Percentiles rank a stretch among this genome's conserved stretches.
Evolutionary conservation across 2,888 invertebrate species (phyloP).

Genomic region (Dastarcus helophoroides): DNA sequence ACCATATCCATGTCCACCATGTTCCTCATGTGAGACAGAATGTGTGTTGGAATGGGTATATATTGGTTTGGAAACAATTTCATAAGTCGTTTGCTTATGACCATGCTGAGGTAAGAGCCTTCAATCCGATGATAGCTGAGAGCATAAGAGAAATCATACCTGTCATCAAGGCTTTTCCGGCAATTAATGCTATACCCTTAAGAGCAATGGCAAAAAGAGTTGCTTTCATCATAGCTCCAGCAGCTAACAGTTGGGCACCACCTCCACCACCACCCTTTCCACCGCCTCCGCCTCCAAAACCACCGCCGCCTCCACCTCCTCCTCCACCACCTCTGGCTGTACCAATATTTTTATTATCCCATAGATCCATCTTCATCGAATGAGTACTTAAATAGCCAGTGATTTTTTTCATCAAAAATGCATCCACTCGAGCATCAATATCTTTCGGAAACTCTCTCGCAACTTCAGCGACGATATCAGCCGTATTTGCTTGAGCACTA

Average conservation of each 20-base stretch:
- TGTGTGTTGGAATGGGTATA: conserved; percentile 57
- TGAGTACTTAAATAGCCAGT: conserved; percentile 58
- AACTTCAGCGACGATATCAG: conserved; percentile 58
- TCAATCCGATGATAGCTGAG: conserved; percentile 61
- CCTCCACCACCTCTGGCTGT: conserved; percentile 10
- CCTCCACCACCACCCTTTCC: conserved; percentile 44
- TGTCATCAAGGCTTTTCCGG: conserved; percentile 74
- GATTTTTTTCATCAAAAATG: conserved; percentile 55
- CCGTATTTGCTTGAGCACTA: conserved; percentile 38
- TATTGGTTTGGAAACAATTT: conserved; percentile 68
- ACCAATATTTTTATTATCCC: conserved; percentile 26
- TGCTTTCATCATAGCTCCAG: conserved; percentile 49
- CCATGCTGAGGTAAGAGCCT: conserved; percentile 46
- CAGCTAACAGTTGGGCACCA: conserved; percentile 31
- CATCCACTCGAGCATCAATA: conserved; percentile 60
- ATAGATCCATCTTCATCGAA: conserved; percentile 54
- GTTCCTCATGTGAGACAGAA: conserved; percentile 48
- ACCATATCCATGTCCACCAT: conserved; percentile 30
- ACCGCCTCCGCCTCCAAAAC: conserved; percentile 35
- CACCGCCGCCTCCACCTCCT: conserved; percentile 31
- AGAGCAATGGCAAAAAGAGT: conserved; percentile 50
- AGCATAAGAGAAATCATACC: conserved; percentile 64
- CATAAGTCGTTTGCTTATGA: conserved; percentile 61
- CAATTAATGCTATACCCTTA: conserved; percentile 60
- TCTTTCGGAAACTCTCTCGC: conserved; percentile 61